Evolutionary conservation across 2,888 invertebrate genomes (phyloP).

Genomic region (Tetanocera ferruginea): DNA sequence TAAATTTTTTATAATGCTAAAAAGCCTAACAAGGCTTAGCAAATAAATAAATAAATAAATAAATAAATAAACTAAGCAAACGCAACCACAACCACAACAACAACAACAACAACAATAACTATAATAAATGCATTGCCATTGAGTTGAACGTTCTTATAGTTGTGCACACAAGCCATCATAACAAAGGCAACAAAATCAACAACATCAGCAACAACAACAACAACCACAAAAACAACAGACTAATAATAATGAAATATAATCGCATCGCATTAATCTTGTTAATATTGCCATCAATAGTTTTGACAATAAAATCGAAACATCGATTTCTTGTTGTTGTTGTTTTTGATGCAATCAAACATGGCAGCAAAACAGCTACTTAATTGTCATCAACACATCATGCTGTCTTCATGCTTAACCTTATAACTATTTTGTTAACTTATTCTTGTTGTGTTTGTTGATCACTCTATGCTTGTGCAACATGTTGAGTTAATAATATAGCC

Average conservation of each 20-base stretch:
- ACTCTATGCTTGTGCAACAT: too few species aligned
- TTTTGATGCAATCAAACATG: too few species aligned
- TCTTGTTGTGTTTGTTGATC: too few species aligned
- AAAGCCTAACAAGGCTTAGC: too few species aligned
- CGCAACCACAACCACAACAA: background rate
- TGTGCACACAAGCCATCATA: background rate
- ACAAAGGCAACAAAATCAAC: background rate
- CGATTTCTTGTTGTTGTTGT: background rate
- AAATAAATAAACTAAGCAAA: background rate
- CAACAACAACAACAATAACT: background rate
- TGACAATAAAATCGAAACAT: background rate
- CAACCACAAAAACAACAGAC: background rate
- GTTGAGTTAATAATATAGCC: too few species aligned
- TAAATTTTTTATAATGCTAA: too few species aligned
- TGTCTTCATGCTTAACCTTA: too few species aligned
- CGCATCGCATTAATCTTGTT: conserved; percentile 33
- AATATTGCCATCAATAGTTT: conserved; percentile 36
- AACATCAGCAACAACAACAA: background rate
- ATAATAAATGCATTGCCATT: background rate
- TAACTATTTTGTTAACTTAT: too few species aligned
- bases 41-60: too few species aligned
- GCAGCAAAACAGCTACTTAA: too few species aligned
- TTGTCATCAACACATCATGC: too few species aligned
- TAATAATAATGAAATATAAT: background rate
- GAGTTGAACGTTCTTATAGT: background rate